Conservation (phyloP, 2,113 vertebrate genomes). For the Corythoichthys haematopterus region DNA sequence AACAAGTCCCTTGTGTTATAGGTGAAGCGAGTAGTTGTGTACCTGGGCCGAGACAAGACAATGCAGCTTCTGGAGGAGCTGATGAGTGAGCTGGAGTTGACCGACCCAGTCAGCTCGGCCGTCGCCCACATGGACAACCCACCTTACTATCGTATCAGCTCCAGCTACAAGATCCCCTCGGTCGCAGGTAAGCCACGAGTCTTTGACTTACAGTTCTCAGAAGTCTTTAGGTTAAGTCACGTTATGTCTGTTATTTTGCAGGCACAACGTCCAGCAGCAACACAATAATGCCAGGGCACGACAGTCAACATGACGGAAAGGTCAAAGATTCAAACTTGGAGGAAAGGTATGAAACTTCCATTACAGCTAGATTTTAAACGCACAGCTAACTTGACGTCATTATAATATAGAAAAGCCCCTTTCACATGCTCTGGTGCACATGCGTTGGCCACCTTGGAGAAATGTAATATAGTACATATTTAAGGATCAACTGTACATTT, state of each 20-base stretch:
- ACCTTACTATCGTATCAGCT: conserved; percentile 93
- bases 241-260: conserved; percentile 37
- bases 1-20: conserved; percentile 47
- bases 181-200: conserved; percentile 80
- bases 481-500: no score
- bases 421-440: no score
- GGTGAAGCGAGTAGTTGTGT: conserved; percentile 98
- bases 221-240: background rate
- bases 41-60: conserved; percentile 97
- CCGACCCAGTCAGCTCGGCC: conserved; percentile 88
- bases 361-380: no score
- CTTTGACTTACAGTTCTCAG: background rate
- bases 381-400: no score
- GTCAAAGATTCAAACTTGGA: conserved; percentile 85
- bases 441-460: no score
- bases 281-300: conserved; percentile 93
- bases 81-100: conserved; percentile 91
- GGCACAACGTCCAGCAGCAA: conserved; percentile 98
- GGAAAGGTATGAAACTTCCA: conserved; percentile 75
- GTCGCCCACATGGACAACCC: conserved; percentile 98
- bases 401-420: no score
- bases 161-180: conserved; percentile 95
- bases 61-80: conserved; percentile 96
- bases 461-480: no score
- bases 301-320: conserved; percentile 84